phyloP scores from a whole-genome alignment of 30 jellyfish, hydroid and myxozoan genomes.

The Cassiopea andromeda region DNA sequence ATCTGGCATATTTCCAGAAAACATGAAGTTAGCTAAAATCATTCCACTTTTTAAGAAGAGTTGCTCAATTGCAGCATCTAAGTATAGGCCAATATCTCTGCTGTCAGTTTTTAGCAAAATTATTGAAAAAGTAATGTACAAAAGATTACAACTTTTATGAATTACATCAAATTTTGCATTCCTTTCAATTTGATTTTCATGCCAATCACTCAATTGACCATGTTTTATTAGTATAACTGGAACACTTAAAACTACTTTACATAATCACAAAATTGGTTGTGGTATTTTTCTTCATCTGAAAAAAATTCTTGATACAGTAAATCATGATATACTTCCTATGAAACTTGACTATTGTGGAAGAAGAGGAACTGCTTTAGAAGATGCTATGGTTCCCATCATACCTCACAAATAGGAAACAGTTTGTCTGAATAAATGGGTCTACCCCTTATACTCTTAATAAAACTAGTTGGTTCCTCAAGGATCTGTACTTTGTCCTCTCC shows the following conservation, averaged over 20 bases:
- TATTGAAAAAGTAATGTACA: conserved; percentile 20
- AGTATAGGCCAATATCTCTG: conserved; percentile 35
- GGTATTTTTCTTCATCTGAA: conserved; percentile 30
- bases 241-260: conserved; percentile 13
- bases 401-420: conserved; percentile 41
- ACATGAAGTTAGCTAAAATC: conserved; percentile 20
- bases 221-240: conserved; percentile 14
- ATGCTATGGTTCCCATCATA: conserved; percentile 57
- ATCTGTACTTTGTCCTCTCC: conserved; percentile 70
- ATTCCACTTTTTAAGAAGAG: conserved; percentile 43
- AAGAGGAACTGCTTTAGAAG: conserved; percentile 38
- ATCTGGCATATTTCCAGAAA: conserved; percentile 37
- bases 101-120: conserved; percentile 12
- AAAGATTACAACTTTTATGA: conserved; percentile 16
- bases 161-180: conserved; percentile 3
- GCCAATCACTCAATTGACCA: conserved; percentile 19
- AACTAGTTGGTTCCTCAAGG: conserved; percentile 47
- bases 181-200: conserved; percentile 19
- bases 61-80: conserved; percentile 22
- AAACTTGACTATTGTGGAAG: conserved; percentile 50
- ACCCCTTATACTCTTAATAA: not conserved
- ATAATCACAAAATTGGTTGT: conserved; percentile 7
- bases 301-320: conserved; percentile 60
- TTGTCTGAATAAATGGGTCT: conserved; percentile 21
- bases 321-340: conserved; percentile 3